Conservation (phyloP, 2,797 vertebrate genomes). For the Acropternis orthonyx region DNA sequence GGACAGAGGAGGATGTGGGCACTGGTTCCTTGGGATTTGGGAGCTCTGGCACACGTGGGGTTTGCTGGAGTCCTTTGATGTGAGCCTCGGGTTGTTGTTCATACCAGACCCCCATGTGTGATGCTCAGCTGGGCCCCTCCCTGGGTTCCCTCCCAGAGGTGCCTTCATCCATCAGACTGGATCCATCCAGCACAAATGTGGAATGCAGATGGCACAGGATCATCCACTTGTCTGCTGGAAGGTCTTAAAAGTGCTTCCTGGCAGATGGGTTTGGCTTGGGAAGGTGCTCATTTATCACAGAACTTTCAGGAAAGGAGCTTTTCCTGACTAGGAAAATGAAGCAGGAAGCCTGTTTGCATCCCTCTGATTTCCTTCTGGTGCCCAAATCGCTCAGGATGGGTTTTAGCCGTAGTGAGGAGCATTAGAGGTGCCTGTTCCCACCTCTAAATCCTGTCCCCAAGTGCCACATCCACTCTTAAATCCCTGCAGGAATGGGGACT, state of each 20-base stretch:
- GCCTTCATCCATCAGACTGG: fast-evolving
- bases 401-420: neutral
- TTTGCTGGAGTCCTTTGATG: neutral
- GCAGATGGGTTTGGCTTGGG: neutral
- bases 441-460: neutral
- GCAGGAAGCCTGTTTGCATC: neutral
- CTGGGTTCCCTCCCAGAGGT: neutral
- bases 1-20: neutral
- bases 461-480: neutral
- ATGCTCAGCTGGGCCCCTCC: neutral
- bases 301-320: neutral
- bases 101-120: fast-evolving
- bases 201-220: neutral
- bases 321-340: neutral
- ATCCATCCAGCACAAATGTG: neutral
- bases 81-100: fast-evolving
- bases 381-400: neutral
- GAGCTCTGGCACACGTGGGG: neutral
- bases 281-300: neutral
- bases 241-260: neutral
- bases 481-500: neutral
- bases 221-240: fast-evolving
- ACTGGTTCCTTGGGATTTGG: fast-evolving
- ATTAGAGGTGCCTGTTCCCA: neutral
- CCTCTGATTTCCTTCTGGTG: neutral